Evolutionary conservation across 2,888 invertebrate genomes (phyloP), one percentile per base, ranked within the genome.

Genomic region (Gonocerus acuteangulatus): DNA sequence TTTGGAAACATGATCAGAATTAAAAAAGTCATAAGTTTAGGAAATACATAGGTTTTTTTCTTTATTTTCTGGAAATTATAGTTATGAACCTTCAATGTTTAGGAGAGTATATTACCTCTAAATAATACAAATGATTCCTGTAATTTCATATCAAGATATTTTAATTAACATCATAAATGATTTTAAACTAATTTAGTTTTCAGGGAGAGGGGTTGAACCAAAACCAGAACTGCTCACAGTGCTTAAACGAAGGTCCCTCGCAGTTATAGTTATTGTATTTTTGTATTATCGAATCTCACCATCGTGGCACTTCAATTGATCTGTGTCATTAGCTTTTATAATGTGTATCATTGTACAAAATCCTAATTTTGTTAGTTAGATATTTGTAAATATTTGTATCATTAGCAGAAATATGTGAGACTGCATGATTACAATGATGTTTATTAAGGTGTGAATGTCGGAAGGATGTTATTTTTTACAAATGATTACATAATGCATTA

Each of bases 301-400:
- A 16, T 39, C 39, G 15, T 36, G 54, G 54, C 54, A 54, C 23
- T 39, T 15, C 2, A 39, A 36, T 54, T 36, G 36, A 51, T 21
- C 39, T 23, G 54, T 54, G 54, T 42, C 54, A 36, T 42, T 42
- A 42, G 39, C 39, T 54, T 54, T 54, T 54, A 23, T 54, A 54
- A 34, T 4, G 21, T 54, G n/a, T 39, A 54, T 54, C 21, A 21
- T 39, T 42, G 36, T 54, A 39, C 42, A 54, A 54, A 54, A 36
- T 34, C 21, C 34, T 13, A 21, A 19, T 51, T 32, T n/a, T 11
- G 15, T 16, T 19, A 15, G n/a, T 47, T 18, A 2, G 9, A 19
- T 18, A 11, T 54, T 15, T 36, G 39, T 22, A 42, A 22, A 39
- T 42, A 39, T 19, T 22, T 22, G 54, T 54, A 39, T 42, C 16